Evolutionary conservation across 2,888 invertebrate genomes (phyloP).

Genomic region (Brenthis daphne): DNA sequence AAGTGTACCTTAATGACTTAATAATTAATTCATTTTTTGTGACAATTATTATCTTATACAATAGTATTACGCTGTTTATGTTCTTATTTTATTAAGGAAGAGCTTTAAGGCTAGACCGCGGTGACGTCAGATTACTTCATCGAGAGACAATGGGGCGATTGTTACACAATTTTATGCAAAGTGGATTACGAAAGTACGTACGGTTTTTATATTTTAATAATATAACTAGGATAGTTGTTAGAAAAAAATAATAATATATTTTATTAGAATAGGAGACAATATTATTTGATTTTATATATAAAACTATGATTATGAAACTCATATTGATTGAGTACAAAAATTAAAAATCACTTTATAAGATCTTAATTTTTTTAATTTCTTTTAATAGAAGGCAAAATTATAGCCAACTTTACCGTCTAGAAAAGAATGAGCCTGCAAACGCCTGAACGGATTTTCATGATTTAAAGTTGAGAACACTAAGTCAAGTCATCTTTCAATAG

Average conservation of each 20-base stretch:
- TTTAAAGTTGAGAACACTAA: too few species aligned
- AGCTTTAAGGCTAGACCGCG: conserved; percentile 20
- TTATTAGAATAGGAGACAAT: background rate
- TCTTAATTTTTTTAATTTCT: too few species aligned
- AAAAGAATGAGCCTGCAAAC: too few species aligned
- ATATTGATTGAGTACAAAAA: too few species aligned
- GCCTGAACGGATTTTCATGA: too few species aligned
- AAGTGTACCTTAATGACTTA: background rate
- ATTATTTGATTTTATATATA: too few species aligned
- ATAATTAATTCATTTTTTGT: conserved; percentile 16
- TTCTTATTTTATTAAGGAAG: conserved; percentile 33
- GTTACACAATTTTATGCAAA: conserved; percentile 26
- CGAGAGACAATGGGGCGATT: conserved; percentile 30
- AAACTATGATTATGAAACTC: too few species aligned
- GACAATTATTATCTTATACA: conserved; percentile 31
- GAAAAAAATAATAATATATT: background rate
- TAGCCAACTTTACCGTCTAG: too few species aligned
- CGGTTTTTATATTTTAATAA: background rate
- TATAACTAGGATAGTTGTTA: background rate
- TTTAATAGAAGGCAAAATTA: too few species aligned
- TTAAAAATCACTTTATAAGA: too few species aligned
- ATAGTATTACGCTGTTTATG: conserved; percentile 22
- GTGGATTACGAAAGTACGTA: conserved; percentile 20
- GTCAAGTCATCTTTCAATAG: too few species aligned
- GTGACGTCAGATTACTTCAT: conserved; percentile 33